Evolutionary conservation across 2,888 invertebrate genomes (phyloP), one percentile per base, ranked within the genome.

Genomic region (Oxyteleia sp.): DNA sequence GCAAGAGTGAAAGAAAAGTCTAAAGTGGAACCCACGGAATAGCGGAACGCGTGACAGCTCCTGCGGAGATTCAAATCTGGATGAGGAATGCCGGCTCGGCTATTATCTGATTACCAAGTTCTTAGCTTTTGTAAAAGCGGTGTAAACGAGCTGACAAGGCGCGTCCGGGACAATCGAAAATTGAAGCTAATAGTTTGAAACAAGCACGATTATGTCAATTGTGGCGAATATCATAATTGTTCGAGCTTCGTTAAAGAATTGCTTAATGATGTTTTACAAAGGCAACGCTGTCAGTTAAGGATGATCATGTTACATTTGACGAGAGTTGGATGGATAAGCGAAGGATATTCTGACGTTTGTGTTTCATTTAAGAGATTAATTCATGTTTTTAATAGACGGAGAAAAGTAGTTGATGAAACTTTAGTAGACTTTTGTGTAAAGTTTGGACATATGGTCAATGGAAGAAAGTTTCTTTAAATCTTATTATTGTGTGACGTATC

Each of bases 61-160:
- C 64, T 74, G 80, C 71, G 57, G 79, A 88, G 88, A 88, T 88
- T 82, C 61, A 84, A 86, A 89, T 89, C 89, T 87, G 80, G 64
- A 85, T 85, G 87, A 86, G 82, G 84, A 84, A 87, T 86, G 86
- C 85, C 81, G 74, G 75, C 61, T 63, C 68, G 55, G 69, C 69
- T 78, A 84, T 84, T 87, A 87, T 87, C 85, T 85, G 86, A 88
- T 87, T 84, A 84, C 82, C 20, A 83, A 83, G 75, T 84, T 82
- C 79, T 81, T 79, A 57, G 80, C 84, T 84, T 75, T 57, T 69
- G 78, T 78, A 64, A 84, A 80, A 79, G 76, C 80, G 47, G 69
- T 85, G 85, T 85, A 87, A 86, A 84, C 82, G 79, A 84, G 72
- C 82, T 80, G 84, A 84, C 85, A 84, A 87, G 83, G 74, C 61